A percentile compares a stretch with the other conserved stretches of the same genome.
Evolutionary conservation across 2,888 invertebrate genomes (phyloP).

Genomic region (Sesamia inferens): DNA sequence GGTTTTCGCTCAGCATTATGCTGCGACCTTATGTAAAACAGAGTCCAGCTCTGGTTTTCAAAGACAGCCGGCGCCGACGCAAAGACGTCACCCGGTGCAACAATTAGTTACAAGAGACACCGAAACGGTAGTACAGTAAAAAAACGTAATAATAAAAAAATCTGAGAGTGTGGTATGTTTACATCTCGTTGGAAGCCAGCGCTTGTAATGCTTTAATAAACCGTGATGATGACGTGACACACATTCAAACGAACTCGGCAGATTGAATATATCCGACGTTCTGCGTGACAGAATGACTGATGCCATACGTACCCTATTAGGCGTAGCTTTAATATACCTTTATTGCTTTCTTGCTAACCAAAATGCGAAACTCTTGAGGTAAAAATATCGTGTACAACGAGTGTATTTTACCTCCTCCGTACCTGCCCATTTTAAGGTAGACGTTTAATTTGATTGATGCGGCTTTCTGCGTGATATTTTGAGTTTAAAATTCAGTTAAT

Average conservation of each 20-base stretch:
- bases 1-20: too few relatives aligned
- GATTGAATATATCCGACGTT: constrained; percentile 69
- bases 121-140: too few relatives aligned
- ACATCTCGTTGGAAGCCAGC: constrained; percentile 41
- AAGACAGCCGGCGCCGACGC: too few relatives aligned
- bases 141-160: not conserved
- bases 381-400: constrained; percentile 51
- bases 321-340: constrained; percentile 63
- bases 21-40: too few relatives aligned
- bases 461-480: constrained; percentile 16
- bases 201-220: constrained; percentile 65
- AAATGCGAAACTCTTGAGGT: constrained; percentile 47
- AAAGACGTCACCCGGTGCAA: too few relatives aligned
- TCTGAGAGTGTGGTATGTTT: constrained; percentile 36
- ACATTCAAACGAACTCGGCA: constrained; percentile 50
- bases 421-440: constrained; percentile 22
- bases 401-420: constrained; percentile 48
- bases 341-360: constrained; percentile 67
- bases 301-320: constrained; percentile 60
- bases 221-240: constrained; percentile 64
- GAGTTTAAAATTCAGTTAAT: constrained; percentile 27
- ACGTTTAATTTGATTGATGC: constrained; percentile 45
- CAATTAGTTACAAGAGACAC: too few relatives aligned
- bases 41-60: too few relatives aligned
- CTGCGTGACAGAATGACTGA: constrained; percentile 66